Evolutionary conservation across 2,888 invertebrate species (phyloP), one percentile per base, ranked within the genome.

Genomic region (Nymphalis polychloros): DNA sequence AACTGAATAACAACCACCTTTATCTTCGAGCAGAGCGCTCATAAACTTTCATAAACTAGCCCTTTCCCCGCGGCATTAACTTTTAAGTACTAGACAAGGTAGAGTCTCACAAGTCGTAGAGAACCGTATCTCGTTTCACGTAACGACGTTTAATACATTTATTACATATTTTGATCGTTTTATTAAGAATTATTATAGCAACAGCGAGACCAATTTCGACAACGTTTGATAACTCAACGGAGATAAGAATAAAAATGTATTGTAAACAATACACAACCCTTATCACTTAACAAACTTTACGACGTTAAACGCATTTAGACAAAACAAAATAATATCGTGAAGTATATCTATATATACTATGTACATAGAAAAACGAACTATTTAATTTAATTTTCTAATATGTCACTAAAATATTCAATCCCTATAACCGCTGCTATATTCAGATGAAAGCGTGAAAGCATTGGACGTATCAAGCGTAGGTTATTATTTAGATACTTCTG

Each of bases 191-290:
- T 84, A 84, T 83, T 85, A 86, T 88, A 89, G 88, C 88, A 89
- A 88, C 87, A 85, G 84, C 78, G 80, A 77, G 76, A 83, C 78
- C 77, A 85, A 84, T 87, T 89, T 87, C 84, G 84, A 88, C 84
- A 84, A 83, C 81, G 78, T 81, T 67, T 83, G 87, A 89, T 90
- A 89, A 88, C 84, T 82, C 83, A 79, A 84, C 76, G 78, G 74
- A 77, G 89, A 90, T 90, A 90, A 89, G 84, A 79, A 85, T 67
- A 61, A 84, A 83, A 83, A 77, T 75, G 76, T 75, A 86, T 87
- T 89, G 87, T 91, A 90, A 92, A 92, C 88, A 91, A 88, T 86
- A 81, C 80, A 78, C 76, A 77, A 75, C 77, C 79, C 81, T 49
- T 70, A 83, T 83, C 83, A 86, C 81, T 78, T 84, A 86, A 86